Base-by-base conservation (phyloP, 2,113 vertebrate genomes). In the Neogobius melanostomus region DNA sequence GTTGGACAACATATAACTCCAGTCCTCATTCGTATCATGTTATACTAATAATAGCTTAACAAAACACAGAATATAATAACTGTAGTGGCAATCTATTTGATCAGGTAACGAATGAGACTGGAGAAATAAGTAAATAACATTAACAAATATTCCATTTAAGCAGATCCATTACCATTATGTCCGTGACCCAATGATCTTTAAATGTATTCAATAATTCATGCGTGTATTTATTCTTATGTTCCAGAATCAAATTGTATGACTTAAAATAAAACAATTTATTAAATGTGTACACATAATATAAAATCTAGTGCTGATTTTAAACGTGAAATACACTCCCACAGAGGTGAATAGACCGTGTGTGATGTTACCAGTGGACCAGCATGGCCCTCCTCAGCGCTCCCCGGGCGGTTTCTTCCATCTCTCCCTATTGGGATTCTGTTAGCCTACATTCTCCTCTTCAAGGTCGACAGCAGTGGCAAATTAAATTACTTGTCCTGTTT, bases 401-500 rank as follows among this genome's bases (percentile, higher is more conserved):
- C 71, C 74, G 69, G 70, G 81, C n/a, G 57, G 75, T 73, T 80
- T 72, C 74, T 80, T 79, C 70, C 69, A 76, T 67, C 60, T 36
- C 53, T 85, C 76, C 79, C 82, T 69, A 86, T 85, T 89, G 85
- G 88, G 82, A 90, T 88, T 88, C 88, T 78, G 74, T 56, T 83
- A 86, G 82, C 87, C 88, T 87, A 86, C 74, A 90, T 91, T 85
- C 75, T 52, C 59, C 61, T 70, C 72, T 86, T 91, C 87, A 91
- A 91, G 90, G 90, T 91, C 89, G 75, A 21, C 75, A 49, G 81
- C 80, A 82, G 83, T 74, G 76, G 75, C 80, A 88, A 86, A 89
- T 89, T 85, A 85, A 90, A 91, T 91, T 82, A 89, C 82, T 87
- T 79, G 85, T 84, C 87, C 87, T 73, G 79, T 86, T 87, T 90